These are phyloP conservation scores for Gadopsis marmoratus DNA, from an alignment of 2,797 vertebrate species.

Conservation along the genomic window DNA sequence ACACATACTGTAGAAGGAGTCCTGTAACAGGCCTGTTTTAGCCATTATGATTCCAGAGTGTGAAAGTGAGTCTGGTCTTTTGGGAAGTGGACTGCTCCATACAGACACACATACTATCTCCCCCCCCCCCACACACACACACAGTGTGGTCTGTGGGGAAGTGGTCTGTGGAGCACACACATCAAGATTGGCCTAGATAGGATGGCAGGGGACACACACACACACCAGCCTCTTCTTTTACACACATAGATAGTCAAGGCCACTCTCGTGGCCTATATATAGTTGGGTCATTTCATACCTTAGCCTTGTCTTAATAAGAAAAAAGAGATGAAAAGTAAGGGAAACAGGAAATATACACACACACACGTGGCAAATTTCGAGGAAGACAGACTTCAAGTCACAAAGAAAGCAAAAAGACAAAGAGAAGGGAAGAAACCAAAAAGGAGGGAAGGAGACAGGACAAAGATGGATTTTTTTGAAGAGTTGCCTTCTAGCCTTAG, in stretches of 20 bases:
- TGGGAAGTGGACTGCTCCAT: constrained; percentile 78
- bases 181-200: constrained; percentile 85
- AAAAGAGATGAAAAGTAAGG: neutral
- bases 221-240: constrained; percentile 55
- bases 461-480: constrained; percentile 25
- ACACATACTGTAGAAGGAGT: constrained; percentile 51
- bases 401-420: neutral
- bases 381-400: neutral
- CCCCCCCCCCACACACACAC: constrained; percentile 50
- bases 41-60: constrained; percentile 76
- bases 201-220: constrained; percentile 68
- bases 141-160: constrained; percentile 76
- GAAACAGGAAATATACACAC: constrained; percentile 2
- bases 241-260: constrained; percentile 75
- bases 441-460: neutral
- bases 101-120: constrained; percentile 54
- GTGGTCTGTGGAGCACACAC: constrained; percentile 73
- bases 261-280: constrained; percentile 76
- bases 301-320: constrained; percentile 55
- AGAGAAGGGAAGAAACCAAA: neutral
- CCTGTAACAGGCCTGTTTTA: constrained; percentile 78
- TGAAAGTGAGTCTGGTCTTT: constrained; percentile 82
- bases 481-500: constrained; percentile 53
- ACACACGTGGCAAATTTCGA: constrained; percentile 4
- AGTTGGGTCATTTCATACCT: constrained; percentile 71